Base-by-base conservation (phyloP, 2,113 vertebrate genomes). In the Colistium nudipinnis region DNA sequence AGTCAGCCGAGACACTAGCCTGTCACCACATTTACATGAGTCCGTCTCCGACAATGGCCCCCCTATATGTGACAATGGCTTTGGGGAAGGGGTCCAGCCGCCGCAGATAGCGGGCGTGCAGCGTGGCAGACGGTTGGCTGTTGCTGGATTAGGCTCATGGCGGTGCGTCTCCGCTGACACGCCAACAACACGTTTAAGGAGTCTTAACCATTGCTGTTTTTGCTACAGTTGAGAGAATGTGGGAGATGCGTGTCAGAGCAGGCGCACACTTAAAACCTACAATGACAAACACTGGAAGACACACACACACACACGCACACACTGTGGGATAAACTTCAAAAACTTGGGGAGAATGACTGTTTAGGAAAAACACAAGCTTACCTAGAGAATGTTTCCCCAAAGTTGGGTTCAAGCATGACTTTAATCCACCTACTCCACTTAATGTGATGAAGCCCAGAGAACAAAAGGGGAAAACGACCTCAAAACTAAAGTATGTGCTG, bases 1-100 rank as follows among this genome's bases (percentile, higher is more conserved):
- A 91, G 55, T 92, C 90, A 90, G 70, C 59, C 52, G 73, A 87
- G 88, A 87, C 91, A 89, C 72, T 69, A 80, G 82, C 83, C 85
- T 92, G 91, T 92, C 91, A 90, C 35, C 54, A 39, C 82, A 88
- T 89, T 90, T 87, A 86, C 88, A 88, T 81, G 80, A 87, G 81
- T 87, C 86, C 81, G 78, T 89, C 87, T 85, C 78, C 70, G 85
- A 86, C 87, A 89, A 87, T 87, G 82, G n/a, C n/a, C 82, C 65
- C 80, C 77, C 79, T 77, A 80, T 85, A 76, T 62, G 27, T 87
- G 84, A 90, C 88, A 92, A 89, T 87, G 62, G 69, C 28, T 67
- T 64, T 30, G 1, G 63, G 24, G 71, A 87, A 90, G 79, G 78
- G 81, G 88, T 87, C 85, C 87, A 78, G 74, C 87, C 41, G 74